A percentile compares a stretch with the other conserved stretches of the same genome.
Conservation (phyloP, 2,888 invertebrate genomes). For the Xestoiulus laeticollis region DNA sequence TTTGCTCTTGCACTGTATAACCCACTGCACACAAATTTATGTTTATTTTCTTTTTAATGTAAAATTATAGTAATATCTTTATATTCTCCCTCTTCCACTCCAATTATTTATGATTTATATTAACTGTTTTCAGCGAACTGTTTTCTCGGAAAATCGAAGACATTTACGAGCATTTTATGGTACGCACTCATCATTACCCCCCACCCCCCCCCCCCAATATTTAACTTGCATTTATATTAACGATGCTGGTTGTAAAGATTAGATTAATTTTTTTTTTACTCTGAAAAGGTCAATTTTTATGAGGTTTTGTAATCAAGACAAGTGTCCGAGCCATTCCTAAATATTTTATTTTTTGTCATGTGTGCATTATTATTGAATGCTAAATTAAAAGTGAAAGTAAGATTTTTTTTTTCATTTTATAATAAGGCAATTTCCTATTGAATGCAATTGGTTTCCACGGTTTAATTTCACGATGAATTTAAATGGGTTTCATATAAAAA, state of each 20-base stretch:
- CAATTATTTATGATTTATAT: conserved; percentile 18
- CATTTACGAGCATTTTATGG: neutral
- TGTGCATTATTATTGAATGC: neutral
- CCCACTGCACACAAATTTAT: too few relatives aligned
- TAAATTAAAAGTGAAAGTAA: neutral
- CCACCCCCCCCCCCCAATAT: too few relatives aligned
- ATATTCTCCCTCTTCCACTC: neutral
- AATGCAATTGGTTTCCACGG: neutral
- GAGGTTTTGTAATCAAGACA: neutral
- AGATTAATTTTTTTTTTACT: neutral
- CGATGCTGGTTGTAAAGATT: neutral
- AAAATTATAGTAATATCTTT: too few relatives aligned
- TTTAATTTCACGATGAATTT: neutral
- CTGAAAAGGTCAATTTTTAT: neutral
- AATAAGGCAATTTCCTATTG: neutral
- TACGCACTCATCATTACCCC: neutral
- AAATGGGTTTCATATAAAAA: neutral
- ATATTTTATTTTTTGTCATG: neutral
- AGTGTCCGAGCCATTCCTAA: neutral
- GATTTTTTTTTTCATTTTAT: neutral
- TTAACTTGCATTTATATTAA: neutral
- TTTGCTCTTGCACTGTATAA: too few relatives aligned
- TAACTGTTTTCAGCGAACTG: neutral
- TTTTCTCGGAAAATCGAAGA: neutral
- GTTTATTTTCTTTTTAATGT: too few relatives aligned